Evolutionary conservation across 37 sponge, comb jelly and placozoan genomes (phyloP).

Genomic region (Chondrilla cf. caribensis): DNA sequence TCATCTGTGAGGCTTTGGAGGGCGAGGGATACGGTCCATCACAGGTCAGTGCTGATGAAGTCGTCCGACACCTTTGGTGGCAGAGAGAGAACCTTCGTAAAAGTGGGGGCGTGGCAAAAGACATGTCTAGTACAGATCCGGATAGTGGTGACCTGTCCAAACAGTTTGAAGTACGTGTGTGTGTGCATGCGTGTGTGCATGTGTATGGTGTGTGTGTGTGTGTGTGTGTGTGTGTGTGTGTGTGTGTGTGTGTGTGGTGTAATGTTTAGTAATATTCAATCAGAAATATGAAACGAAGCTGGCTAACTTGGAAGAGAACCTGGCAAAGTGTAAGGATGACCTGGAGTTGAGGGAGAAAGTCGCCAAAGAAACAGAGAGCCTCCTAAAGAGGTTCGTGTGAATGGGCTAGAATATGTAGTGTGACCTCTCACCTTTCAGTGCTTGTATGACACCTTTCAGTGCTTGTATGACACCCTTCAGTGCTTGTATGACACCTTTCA

Average conservation of each 20-base stretch:
- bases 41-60: slow-evolving; percentile 54
- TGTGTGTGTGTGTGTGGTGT: too few species aligned
- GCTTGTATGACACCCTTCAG: too few species aligned
- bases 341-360: background rate
- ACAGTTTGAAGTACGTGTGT: background rate
- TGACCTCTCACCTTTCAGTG: too few species aligned
- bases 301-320: background rate
- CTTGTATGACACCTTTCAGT: too few species aligned
- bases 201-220: too few species aligned
- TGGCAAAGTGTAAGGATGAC: background rate
- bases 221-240: too few species aligned
- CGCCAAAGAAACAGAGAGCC: background rate
- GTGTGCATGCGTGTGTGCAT: too few species aligned
- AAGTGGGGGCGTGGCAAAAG: background rate
- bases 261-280: too few species aligned
- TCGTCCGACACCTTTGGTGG: slow-evolving; percentile 55
- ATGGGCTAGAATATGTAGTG: too few species aligned
- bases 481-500: too few species aligned
- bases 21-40: slow-evolving; percentile 50
- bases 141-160: background rate
- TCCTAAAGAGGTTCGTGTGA: slow-evolving; percentile 1
- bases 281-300: slow-evolving; percentile 7
- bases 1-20: slow-evolving; percentile 41
- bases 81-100: slow-evolving; percentile 32
- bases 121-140: background rate